Conservation (phyloP, 2,113 vertebrate genomes). For the Cryptotis parvus region DNA sequence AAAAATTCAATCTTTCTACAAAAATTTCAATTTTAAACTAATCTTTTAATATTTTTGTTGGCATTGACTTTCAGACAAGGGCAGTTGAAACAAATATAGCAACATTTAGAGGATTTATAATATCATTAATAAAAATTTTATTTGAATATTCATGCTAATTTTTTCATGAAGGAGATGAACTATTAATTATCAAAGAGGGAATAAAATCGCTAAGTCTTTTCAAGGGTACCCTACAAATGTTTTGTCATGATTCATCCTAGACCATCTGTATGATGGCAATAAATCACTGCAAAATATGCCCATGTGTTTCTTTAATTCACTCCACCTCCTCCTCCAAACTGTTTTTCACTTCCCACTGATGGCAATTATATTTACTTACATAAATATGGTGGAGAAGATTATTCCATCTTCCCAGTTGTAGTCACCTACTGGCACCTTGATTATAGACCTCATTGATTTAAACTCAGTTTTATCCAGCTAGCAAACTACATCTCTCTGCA, state of each 20-base stretch:
- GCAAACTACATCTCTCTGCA: too few relatives aligned
- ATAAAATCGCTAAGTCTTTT: neutral
- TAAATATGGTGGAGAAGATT: slow-evolving; percentile 10
- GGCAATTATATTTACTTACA: slow-evolving; percentile 42
- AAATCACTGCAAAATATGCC: slow-evolving; percentile 40
- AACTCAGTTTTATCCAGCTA: neutral
- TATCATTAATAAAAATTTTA: neutral
- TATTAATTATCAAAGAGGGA: neutral
- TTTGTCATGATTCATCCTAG: slow-evolving; percentile 5
- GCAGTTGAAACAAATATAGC: neutral
- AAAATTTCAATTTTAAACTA: neutral
- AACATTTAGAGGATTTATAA: neutral
- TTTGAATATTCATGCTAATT: slow-evolving; percentile 1
- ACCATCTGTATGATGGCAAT: slow-evolving; percentile 45
- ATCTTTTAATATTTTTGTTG: neutral
- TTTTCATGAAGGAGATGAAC: neutral
- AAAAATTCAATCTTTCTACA: neutral
- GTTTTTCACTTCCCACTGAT: slow-evolving; percentile 25
- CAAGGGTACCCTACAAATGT: neutral
- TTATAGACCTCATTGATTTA: neutral
- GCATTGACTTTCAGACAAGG: neutral
- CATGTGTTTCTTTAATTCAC: slow-evolving; percentile 45
- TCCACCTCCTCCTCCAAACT: neutral
- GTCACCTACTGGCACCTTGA: neutral
- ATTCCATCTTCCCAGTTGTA: neutral